Percentiles rank a stretch among this genome's conserved stretches.
These are phyloP conservation scores for Musca vetustissima DNA, from an alignment of 1,140 invertebrate species.

Conservation along the genomic window DNA sequence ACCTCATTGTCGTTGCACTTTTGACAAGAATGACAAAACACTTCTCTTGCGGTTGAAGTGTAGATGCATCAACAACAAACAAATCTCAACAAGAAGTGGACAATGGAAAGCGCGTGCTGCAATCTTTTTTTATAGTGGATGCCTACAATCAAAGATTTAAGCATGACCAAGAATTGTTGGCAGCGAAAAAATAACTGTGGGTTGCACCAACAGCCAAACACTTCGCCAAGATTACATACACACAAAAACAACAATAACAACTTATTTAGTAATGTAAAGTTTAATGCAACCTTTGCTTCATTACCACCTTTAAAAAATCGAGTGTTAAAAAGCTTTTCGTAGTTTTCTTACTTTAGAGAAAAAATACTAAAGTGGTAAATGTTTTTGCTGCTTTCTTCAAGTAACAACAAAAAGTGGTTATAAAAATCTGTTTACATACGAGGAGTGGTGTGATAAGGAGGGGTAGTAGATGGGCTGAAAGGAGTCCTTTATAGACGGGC, in stretches of 20 bases:
- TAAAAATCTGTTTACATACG: neutral
- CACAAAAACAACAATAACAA: conserved; percentile 8
- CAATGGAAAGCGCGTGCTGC: conserved; percentile 2
- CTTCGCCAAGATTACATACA: neutral
- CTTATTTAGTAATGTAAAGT: conserved; percentile 1
- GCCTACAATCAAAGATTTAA: conserved; percentile 16
- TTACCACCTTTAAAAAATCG: neutral
- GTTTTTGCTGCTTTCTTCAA: neutral
- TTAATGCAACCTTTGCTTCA: neutral
- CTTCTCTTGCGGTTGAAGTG: neutral
- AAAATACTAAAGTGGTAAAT: no score
- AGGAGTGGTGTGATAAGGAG: neutral
- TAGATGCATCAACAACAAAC: neutral
- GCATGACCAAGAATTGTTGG: neutral
- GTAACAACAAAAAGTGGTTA: neutral
- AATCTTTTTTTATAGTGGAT: neutral
- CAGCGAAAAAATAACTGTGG: conserved; percentile 10
- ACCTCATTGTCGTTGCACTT: no score
- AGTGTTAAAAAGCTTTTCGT: conserved; percentile 13
- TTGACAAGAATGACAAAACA: conserved; percentile 18
- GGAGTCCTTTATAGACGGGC: no score
- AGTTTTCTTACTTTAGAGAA: neutral
- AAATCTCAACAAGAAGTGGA: neutral
- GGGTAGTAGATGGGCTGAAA: no score
- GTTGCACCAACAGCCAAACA: neutral